Base-by-base conservation (phyloP, 2,113 vertebrate genomes). In the Amphiprion ocellaris region DNA sequence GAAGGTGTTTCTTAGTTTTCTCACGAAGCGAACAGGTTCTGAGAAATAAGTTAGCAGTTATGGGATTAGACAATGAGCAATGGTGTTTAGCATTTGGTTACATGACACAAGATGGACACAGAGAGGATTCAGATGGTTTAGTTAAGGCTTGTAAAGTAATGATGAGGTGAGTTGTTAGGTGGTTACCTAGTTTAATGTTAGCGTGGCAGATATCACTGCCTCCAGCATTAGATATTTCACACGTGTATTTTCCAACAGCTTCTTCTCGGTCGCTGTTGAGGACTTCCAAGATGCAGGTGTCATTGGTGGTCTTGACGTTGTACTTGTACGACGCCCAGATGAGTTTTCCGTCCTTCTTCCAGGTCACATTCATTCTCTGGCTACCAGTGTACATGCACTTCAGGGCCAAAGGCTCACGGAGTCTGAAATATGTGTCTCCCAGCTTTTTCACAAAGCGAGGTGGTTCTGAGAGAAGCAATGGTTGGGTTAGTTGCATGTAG, bases 291-390 rank as follows among this genome's bases (percentile, higher is more conserved):
- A 95, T 60, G 41, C 96, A 96, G 37, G 47, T 49, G 47, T 49
- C 47, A 15, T 15, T 15, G 17, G 58, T 60, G 16, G 28, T 60
- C 12, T 82, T 77, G 41, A 90, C 66, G 21, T 81, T 85, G 71
- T 87, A 90, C 49, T 84, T 75, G 59, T 88, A 89, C 1, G 94
- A 96, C 7, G 93, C 93, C 69, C 95, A 90, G 28, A 97, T 83
- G 81, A 95, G 96, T 68, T 95, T 83, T 11, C 95, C 96, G 87
- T 97, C 96, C 86, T 95, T 96, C 80, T 94, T 95, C 97, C 97
- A 97, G 72, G 88, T 90, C 69, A 95, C 87, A 46, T 89, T 91
- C 49, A 97, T 90, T 75, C 96, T 96, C 54, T 96, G 96, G 74
- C 95, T 96, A 71, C 96, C 96, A 0, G 94, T 55, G 74, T 86